A percentile compares a stretch with the other conserved stretches of the same genome.
phyloP scores from a whole-genome alignment of 2,888 invertebrate genomes.

The Dynastes tityus region DNA sequence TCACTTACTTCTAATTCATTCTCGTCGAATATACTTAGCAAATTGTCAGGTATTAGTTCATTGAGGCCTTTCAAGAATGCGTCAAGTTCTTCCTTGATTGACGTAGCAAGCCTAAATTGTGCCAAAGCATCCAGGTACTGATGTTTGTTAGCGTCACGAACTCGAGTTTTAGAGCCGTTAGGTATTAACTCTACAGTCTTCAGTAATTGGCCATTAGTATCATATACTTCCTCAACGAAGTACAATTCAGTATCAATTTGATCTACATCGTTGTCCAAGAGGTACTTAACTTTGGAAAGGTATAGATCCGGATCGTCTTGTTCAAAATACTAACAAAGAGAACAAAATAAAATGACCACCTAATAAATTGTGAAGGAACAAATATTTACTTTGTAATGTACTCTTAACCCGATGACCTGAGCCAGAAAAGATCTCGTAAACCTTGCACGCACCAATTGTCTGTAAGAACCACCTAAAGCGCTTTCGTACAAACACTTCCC shows the following conservation, averaged over 20 bases:
- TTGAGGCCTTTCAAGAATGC: conserved; percentile 92
- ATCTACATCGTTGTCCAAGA: conserved; percentile 92
- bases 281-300: conserved; percentile 93
- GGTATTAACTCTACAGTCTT: conserved; percentile 89
- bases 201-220: conserved; percentile 81
- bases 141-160: conserved; percentile 83
- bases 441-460: conserved; percentile 91
- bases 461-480: conserved; percentile 89
- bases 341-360: conserved; percentile 32
- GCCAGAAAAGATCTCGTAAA: conserved; percentile 95
- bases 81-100: conserved; percentile 87
- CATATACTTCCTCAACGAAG: conserved; percentile 93
- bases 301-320: conserved; percentile 96
- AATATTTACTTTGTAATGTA: conserved; percentile 87
- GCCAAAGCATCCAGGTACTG: conserved; percentile 92
- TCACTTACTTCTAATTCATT: conserved; percentile 90
- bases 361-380: neutral
- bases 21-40: conserved; percentile 95
- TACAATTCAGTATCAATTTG: conserved; percentile 84
- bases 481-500: conserved; percentile 97
- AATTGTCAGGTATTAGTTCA: conserved; percentile 92
- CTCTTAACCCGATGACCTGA: conserved; percentile 92
- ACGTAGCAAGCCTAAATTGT: conserved; percentile 88
- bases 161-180: conserved; percentile 83
- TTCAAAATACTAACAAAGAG: conserved; percentile 87